These are phyloP conservation scores for Nixonia krombeini DNA, from an alignment of 1,140 invertebrate species.

Conservation along the genomic window DNA sequence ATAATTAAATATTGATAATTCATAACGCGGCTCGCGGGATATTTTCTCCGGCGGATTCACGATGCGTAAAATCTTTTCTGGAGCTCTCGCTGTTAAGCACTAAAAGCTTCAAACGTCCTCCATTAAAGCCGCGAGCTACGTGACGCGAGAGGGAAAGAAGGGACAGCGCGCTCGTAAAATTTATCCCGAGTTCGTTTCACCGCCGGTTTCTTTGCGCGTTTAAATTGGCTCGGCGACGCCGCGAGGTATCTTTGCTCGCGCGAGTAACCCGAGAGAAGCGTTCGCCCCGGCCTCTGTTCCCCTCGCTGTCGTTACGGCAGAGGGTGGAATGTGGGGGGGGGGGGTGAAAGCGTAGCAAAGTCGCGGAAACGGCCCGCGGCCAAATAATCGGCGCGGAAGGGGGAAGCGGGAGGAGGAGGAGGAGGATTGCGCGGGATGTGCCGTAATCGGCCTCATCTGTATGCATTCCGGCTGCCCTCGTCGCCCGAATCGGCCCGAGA, in stretches of 20 bases:
- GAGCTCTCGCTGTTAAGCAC: neutral
- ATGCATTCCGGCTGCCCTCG: conserved; percentile 41
- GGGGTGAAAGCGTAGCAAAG: too few species aligned
- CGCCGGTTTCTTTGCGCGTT: neutral
- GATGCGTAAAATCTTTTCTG: neutral
- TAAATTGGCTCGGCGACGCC: neutral
- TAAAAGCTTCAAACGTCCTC: neutral
- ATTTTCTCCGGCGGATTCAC: neutral
- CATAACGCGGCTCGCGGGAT: neutral
- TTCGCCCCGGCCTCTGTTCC: too few species aligned
- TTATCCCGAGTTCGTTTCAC: neutral
- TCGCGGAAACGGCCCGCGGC: conserved; percentile 32
- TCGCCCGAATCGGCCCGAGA: conserved; percentile 25
- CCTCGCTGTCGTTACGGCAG: too few species aligned
- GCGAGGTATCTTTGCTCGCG: neutral
- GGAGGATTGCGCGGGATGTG: conserved; percentile 29
- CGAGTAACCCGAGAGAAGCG: too few species aligned
- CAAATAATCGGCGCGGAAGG: conserved; percentile 37
- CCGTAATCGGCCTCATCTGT: conserved; percentile 49
- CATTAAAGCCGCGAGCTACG: neutral
- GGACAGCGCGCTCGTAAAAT: neutral
- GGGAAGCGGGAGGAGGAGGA: conserved; percentile 23
- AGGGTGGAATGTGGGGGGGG: too few species aligned
- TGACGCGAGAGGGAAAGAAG: neutral
- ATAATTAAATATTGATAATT: neutral